Evolutionary conservation across 2,888 invertebrate species (phyloP).

Genomic region (Selenia dentaria): DNA sequence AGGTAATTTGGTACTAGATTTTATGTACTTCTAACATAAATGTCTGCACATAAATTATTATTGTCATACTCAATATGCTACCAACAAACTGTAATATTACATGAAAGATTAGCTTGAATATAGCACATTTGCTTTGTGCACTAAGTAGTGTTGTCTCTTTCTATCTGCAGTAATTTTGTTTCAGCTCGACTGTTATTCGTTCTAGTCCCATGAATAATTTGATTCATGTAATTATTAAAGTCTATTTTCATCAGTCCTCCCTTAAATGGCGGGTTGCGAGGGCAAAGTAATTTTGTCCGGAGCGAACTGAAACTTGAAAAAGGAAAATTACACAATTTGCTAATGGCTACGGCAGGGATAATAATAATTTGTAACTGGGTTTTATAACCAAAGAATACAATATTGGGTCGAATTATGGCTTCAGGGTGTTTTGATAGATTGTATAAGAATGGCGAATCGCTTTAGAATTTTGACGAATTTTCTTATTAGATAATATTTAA

Average conservation of each 20-base stretch:
- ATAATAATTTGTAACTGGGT: constrained; percentile 71
- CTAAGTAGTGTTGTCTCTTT: too few relatives aligned
- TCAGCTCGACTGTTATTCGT: constrained; percentile 32
- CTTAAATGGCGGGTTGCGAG: constrained; percentile 69
- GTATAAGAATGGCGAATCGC: background rate
- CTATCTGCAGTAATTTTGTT: constrained; percentile 21
- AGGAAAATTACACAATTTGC: constrained; percentile 81
- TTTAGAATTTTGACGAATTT: constrained; percentile 1
- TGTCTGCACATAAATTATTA: too few relatives aligned
- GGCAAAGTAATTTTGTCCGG: constrained; percentile 72
- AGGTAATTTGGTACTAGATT: too few relatives aligned
- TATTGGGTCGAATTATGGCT: constrained; percentile 47
- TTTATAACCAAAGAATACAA: constrained; percentile 60
- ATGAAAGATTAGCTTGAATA: too few relatives aligned
- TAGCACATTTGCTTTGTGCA: too few relatives aligned
- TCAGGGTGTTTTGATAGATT: constrained; percentile 17
- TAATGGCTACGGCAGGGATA: constrained; percentile 69
- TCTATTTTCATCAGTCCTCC: constrained; percentile 73
- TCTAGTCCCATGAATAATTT: constrained; percentile 49
- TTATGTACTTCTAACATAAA: too few relatives aligned
- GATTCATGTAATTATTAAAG: constrained; percentile 63
- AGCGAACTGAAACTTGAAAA: constrained; percentile 74
- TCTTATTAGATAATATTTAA: background rate
- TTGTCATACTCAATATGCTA: too few relatives aligned
- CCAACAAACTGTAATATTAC: too few relatives aligned